Conservation (phyloP, 2,797 vertebrate species). For the Chiroxiphia lanceolata region DNA sequence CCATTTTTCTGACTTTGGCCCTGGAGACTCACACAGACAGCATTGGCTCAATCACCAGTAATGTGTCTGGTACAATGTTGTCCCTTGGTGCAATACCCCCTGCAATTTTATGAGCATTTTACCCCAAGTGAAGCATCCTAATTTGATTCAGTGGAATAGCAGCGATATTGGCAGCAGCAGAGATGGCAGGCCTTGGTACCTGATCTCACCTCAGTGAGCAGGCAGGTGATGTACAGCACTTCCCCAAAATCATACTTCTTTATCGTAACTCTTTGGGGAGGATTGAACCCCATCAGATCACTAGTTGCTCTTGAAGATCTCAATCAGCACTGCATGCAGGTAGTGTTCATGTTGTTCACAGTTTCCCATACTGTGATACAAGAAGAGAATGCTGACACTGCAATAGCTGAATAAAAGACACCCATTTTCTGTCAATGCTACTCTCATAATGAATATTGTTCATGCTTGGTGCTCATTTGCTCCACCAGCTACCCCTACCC, state of each 20-base stretch:
- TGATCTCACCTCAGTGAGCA: not conserved
- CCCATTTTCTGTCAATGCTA: not conserved
- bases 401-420: not conserved
- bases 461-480: not conserved
- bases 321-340: not conserved
- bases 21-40: not conserved
- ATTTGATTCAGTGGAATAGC: not conserved
- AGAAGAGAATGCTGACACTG: not conserved
- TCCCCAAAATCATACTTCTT: not conserved
- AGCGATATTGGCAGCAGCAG: not conserved
- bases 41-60: fast-evolving
- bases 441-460: conserved; percentile 11
- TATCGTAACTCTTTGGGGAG: not conserved
- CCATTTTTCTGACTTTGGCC: not conserved
- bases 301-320: not conserved
- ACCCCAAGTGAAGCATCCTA: not conserved
- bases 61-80: not conserved
- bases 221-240: not conserved
- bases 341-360: not conserved
- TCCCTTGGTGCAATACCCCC: not conserved
- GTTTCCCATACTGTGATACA: not conserved
- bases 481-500: not conserved
- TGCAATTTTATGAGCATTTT: not conserved
- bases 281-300: not conserved
- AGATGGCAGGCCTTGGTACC: not conserved